Conservation (phyloP, 2,888 invertebrate species). For the Leptarthrus brevirostris region DNA sequence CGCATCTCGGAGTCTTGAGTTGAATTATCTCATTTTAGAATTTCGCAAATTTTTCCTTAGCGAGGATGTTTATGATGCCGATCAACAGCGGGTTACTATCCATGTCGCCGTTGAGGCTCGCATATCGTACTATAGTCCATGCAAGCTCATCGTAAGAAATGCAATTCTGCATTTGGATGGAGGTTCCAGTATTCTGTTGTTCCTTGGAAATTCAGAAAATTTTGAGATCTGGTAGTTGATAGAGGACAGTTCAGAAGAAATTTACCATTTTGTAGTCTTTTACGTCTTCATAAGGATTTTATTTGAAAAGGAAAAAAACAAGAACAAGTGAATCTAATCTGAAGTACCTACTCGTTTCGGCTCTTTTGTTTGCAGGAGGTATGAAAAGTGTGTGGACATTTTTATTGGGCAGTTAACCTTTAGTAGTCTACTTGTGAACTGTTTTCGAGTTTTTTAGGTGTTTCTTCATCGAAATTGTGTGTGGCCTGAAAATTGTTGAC, state of each 20-base stretch:
- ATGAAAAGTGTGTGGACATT: slow-evolving; percentile 20
- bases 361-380: slow-evolving; percentile 22
- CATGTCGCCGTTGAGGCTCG: slow-evolving; percentile 14
- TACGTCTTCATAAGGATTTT: slow-evolving; percentile 46
- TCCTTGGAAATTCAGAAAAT: slow-evolving; percentile 34
- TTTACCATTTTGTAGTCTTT: slow-evolving; percentile 29
- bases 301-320: slow-evolving; percentile 20
- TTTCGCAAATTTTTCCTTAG: slow-evolving; percentile 17
- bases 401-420: slow-evolving; percentile 48
- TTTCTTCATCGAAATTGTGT: slow-evolving; percentile 12
- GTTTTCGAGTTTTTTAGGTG: slow-evolving; percentile 18
- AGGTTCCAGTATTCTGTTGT: neutral
- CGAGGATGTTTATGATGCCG: slow-evolving; percentile 19
- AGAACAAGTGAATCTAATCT: neutral
- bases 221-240: slow-evolving; percentile 21
- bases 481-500: neutral
- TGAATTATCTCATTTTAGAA: slow-evolving; percentile 25
- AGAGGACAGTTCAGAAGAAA: slow-evolving; percentile 44
- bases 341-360: neutral
- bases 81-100: slow-evolving; percentile 19
- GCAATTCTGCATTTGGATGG: no score
- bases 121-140: slow-evolving; percentile 27
- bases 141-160: no score
- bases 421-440: neutral
- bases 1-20: slow-evolving; percentile 31